Evolutionary conservation across 2,888 invertebrate genomes (phyloP).

Genomic region (Callosobruchus maculatus): DNA sequence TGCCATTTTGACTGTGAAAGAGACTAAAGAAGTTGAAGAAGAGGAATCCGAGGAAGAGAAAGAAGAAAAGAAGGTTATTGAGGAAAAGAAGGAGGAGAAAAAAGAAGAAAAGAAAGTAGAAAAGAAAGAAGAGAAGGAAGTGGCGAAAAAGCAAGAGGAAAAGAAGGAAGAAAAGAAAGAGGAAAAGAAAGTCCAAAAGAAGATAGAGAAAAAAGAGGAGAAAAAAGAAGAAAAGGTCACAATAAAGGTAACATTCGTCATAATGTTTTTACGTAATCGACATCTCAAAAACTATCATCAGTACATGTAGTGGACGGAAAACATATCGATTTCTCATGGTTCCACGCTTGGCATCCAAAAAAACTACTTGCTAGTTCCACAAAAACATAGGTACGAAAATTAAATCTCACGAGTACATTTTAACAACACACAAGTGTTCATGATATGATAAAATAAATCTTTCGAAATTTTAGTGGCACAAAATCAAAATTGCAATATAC

Average conservation of each 20-base stretch:
- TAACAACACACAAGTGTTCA: no score
- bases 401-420: no score
- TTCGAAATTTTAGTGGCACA: no score
- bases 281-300: neutral
- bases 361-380: no score
- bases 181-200: constrained; percentile 30
- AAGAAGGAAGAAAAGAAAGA: constrained; percentile 32
- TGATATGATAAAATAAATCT: no score
- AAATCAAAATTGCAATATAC: no score
- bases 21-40: constrained; percentile 46
- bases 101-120: constrained; percentile 38
- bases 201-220: constrained; percentile 32
- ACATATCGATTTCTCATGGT: no score
- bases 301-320: neutral
- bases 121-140: constrained; percentile 41
- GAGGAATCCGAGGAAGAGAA: constrained; percentile 32
- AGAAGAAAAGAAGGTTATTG: constrained; percentile 42
- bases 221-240: constrained; percentile 36
- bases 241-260: neutral
- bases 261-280: neutral
- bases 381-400: no score
- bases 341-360: no score
- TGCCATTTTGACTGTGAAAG: constrained; percentile 76
- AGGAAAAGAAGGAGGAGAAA: constrained; percentile 42
- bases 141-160: constrained; percentile 28